Evolutionary conservation across 1,140 invertebrate genomes (phyloP).

Genomic region (Macrocentrus cingulum): DNA sequence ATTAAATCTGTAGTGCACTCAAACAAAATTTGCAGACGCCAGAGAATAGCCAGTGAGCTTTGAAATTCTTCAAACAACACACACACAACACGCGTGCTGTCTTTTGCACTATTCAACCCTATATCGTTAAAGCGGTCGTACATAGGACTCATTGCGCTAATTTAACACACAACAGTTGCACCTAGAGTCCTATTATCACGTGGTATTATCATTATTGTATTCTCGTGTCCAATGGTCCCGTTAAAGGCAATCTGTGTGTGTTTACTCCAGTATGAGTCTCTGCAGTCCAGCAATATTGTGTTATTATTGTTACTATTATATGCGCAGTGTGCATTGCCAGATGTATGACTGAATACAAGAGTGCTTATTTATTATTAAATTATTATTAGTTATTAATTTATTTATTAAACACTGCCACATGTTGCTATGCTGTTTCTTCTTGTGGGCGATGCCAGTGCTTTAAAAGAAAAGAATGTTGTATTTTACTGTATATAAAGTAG

Average conservation of each 20-base stretch:
- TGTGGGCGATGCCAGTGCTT: too few relatives aligned
- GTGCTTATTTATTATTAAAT: slow-evolving; percentile 3
- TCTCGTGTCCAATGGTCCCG: slow-evolving; percentile 5
- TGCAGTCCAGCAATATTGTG: slow-evolving; percentile 7
- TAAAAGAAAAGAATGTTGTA: neutral
- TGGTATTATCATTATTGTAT: slow-evolving; percentile 13
- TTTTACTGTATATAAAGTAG: too few relatives aligned
- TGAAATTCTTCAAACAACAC: neutral
- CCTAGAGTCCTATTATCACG: slow-evolving; percentile 11
- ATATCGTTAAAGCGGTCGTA: slow-evolving; percentile 1
- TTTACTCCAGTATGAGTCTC: slow-evolving; percentile 9
- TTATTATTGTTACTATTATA: slow-evolving; percentile 13
- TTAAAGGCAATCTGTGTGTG: too few relatives aligned
- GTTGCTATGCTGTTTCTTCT: too few relatives aligned
- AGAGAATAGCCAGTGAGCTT: neutral
- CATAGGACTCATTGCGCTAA: neutral
- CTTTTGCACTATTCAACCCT: neutral
- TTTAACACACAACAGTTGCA: slow-evolving; percentile 10
- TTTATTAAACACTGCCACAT: neutral
- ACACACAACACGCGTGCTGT: neutral
- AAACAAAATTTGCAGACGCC: slow-evolving; percentile 20
- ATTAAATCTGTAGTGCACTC: slow-evolving; percentile 36
- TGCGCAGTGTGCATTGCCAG: slow-evolving; percentile 1
- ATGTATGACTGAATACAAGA: neutral
- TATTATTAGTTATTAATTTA: neutral